Evolutionary conservation across 2,888 invertebrate genomes (phyloP), one percentile per base, ranked within the genome.

Genomic region (Odontocerum albicorne): DNA sequence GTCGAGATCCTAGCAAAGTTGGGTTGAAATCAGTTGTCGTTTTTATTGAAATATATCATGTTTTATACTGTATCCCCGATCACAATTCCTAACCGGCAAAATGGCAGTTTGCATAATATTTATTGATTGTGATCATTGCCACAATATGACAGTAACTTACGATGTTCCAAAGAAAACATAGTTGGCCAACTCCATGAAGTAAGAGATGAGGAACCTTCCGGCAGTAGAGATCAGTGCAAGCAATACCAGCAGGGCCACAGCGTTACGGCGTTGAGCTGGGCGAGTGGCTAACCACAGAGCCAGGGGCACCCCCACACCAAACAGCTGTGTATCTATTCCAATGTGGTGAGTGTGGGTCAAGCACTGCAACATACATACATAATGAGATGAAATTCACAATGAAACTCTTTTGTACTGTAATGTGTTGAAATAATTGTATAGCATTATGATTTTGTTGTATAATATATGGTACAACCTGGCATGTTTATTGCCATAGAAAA

Each of bases 281-380:
- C 74, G 75, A 2, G 83, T 85, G 77, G 79, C 83, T 62, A 80
- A 83, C 79, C 84, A 85, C 13, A 87, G 64, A 2, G 85, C 77
- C 64, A 86, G 69, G 4, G 85, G 63, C 0, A 86, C 86, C 1
- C 86, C 83, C 13, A 81, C 64, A 1, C 80, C 72, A 65, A 86
- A 87, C 16, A 87, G 67, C 68, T 87, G 85, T 0, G 85, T 86
- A 64, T 87, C 87, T 58, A 87, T 87, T 27, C 86, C 86, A 44
- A 86, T 65, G 65, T 87, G 87, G 67, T 87, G 87, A 0, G 87
- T 87, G 62, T 87, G 86, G 1, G 86, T 86, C 16, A 87, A 70
- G 64, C 86, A 87, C 84, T 85, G 66, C 54, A 72, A 75, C 16
- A 12, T n/a, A n/a, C n/a, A n/a, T n/a, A n/a, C n/a, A n/a, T n/a